Base-by-base conservation (phyloP, 2,888 invertebrate genomes). In the Panorpa germanica region DNA sequence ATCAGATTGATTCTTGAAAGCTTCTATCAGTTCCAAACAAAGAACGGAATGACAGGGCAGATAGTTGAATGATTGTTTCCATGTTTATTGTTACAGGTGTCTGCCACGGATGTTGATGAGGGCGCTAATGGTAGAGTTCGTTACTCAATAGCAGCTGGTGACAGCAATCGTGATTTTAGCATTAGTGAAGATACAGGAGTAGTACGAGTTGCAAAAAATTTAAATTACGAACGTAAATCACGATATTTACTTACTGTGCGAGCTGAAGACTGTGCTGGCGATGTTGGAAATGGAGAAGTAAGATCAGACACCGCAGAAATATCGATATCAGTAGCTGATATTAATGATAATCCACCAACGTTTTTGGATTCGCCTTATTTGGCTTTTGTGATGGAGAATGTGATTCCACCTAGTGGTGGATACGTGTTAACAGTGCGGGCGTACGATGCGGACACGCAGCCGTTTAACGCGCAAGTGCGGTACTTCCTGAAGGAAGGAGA, bases 401-500 rank as follows among this genome's bases (percentile, higher is more conserved):
- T 81, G 44, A 69, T 81, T 38, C 78, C 81, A 33, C 75, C 78
- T 28, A 76, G 70, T 43, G 72, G 63, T 43, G 81, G 80, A 29
- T 81, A 78, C 50, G 71, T 83, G 41, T 67, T 75, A 43, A 73
- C 80, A 40, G 81, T 91, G 28, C 70, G 73, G 40, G 91, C 90
- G 15, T 76, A 75, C 53, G 91, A 91, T 49, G 85, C 85, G 34
- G 90, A 91, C 57, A 81, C 85, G 29, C 76, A 81, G 35, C 82
- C 83, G 11, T 81, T 85, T 53, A 86, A 85, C 52, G 78, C 78
- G 39, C 73, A 85, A 59, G 81, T 93, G 31, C 69, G 85, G 38
- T 93, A 93, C 59, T 81, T 85, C 49, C 72, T 93, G 45, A 86
- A 90, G 51, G 88, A 90, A 53, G 90, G 90, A 27, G 85, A 88